Evolutionary conservation across 2,113 vertebrate species (phyloP), one percentile per base, ranked within the genome.

Genomic region (Urocynchramus pylzowi): DNA sequence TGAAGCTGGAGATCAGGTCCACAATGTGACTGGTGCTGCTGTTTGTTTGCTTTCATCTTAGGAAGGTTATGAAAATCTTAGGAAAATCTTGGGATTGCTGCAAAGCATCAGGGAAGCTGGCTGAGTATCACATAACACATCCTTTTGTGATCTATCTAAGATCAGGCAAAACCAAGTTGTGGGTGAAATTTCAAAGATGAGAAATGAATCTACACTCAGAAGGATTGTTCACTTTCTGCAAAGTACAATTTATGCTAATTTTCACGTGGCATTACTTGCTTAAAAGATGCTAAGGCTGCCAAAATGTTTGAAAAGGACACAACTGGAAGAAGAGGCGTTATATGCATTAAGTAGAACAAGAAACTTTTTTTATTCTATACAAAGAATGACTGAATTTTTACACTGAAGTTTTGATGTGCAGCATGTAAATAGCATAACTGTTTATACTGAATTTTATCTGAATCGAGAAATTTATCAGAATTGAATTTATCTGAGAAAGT

Each of bases 281-380:
- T 76, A 60, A 33, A 94, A 86, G 79, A 70, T 74, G 75, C 87
- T 74, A 77, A 85, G 50, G 33, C 49, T 92, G 85, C 71, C 71
- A 90, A 88, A 90, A 86, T 59, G 86, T 74, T 86, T 96, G 82
- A 71, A 67, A 90, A 80, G 75, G 76, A 91, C 74, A 89, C 68
- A 90, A 91, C 15, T 83, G 75, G 87, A 97, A 96, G 76, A 90
- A 96, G 95, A 96, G 93, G 93, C 73, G 0, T 95, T 86, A 54
- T 41, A 84, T 81, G 71, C 90, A 49, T 50, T 79, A 90, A 92
- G 81, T 93, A 94, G 93, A 95, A 97, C 95, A 95, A 96, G 92
- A 93, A 94, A 56, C 44, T 81, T 90, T 52, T 81, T 96, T 97
- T 96, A 96, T 96, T 97, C 88, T 95, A 52, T 96, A 96, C 93